Evolutionary conservation across 2,113 vertebrate genomes (phyloP).

Genomic region (Burhinus bistriatus): DNA sequence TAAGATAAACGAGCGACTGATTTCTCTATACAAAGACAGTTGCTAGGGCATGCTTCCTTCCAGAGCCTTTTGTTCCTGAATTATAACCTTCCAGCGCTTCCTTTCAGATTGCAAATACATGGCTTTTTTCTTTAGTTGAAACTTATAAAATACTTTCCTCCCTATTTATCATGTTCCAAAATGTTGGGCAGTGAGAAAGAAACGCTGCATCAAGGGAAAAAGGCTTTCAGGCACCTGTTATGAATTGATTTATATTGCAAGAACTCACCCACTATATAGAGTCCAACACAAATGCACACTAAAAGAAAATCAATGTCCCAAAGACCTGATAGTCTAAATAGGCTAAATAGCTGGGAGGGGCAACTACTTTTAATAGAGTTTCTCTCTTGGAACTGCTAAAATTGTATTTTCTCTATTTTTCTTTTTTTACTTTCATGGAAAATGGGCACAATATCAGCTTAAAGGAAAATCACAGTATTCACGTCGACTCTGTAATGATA

Average conservation of each 20-base stretch:
- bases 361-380: background rate
- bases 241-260: background rate
- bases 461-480: background rate
- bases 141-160: constrained; percentile 23
- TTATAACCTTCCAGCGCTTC: constrained; percentile 64
- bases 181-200: constrained; percentile 1
- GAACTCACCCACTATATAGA: background rate
- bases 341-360: background rate
- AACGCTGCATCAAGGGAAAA: background rate
- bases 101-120: constrained; percentile 54
- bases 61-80: constrained; percentile 67
- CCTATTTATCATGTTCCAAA: background rate
- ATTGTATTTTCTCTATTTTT: background rate
- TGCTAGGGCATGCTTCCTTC: constrained; percentile 73
- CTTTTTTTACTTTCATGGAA: background rate
- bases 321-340: background rate
- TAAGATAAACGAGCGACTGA: constrained; percentile 75
- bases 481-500: background rate
- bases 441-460: background rate
- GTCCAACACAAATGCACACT: background rate
- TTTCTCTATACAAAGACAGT: constrained; percentile 71
- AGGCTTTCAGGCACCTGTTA: constrained; percentile 21
- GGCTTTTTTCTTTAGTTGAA: background rate
- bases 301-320: background rate
- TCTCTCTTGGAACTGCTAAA: background rate